Evolutionary conservation across 1,140 invertebrate species (phyloP), one percentile per base, ranked within the genome.

Genomic region (Pogonus chalceus): DNA sequence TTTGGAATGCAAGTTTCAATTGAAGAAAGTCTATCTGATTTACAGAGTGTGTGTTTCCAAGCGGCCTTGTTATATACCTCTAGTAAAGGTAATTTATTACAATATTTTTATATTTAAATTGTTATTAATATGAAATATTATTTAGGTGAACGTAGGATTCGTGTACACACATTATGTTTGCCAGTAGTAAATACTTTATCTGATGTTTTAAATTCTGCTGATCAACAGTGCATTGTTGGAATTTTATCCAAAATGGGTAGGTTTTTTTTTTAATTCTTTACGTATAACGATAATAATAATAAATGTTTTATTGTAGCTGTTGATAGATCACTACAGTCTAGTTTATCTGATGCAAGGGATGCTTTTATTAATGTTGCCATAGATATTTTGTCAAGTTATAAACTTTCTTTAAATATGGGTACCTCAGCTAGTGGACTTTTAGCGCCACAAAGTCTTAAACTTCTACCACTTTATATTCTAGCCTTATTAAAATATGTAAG

Each of bases 1-100:
- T 98, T 96, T 73, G 96, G 90, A 18, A 97, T 99, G 87, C 96
- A 99, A 77, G 82, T 98, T 35, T 81, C 90, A 2, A 90, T 97
- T 23, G 95, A 98, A 58, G 96, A 99, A 68, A 87, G 80, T 65
- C 73, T 98, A 0, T 80, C 84, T 0, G 92, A 96, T 64, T 75
- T 86, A 12, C 87, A 90, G 64, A 88, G 80, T 47, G 91, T 96
- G 47, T 96, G 92, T 74, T 98, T 99, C 77, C 97, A 99, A 76
- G 95, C 95, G 2, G 96, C 97, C 14, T 70, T 99, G 35, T 77
- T 99, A 0, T 99, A 99, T 64, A 99, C 97, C 1, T 97, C 94
- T 20, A 95, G 91, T 71, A 96, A 94, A 85, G 96, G 90, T 88
- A 69, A 61, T 37, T 57, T n/a, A 49, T 23, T 48, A 46, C 1